phyloP scores from a whole-genome alignment of 2,888 invertebrate genomes.

The Cistogaster globosa region DNA sequence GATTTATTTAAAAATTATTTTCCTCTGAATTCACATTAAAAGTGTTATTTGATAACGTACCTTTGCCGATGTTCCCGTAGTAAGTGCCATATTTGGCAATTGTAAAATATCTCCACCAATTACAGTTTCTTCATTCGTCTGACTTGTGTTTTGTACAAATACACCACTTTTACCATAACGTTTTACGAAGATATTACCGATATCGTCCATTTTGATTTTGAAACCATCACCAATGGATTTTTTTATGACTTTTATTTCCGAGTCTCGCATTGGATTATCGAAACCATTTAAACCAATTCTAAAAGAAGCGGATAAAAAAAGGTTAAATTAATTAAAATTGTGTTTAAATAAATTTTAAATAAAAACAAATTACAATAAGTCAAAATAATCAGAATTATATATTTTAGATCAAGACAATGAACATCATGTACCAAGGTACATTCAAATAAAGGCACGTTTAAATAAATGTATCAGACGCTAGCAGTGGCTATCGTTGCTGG shows the following conservation, averaged over 20 bases:
- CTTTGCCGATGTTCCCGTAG: constrained; percentile 86
- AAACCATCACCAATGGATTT: constrained; percentile 94
- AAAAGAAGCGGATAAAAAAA: constrained; percentile 71
- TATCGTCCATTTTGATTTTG: constrained; percentile 89
- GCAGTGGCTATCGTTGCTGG: no score
- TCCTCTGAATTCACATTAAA: no score
- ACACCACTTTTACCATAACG: constrained; percentile 88
- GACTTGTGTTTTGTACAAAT: constrained; percentile 85
- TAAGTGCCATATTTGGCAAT: constrained; percentile 86
- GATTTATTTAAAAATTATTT: no score
- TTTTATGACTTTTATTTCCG: constrained; percentile 95
- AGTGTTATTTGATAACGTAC: constrained; percentile 78
- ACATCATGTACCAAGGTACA: no score
- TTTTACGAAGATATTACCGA: constrained; percentile 88
- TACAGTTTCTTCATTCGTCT: constrained; percentile 85
- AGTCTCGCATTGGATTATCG: constrained; percentile 96
- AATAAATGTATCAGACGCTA: no score
- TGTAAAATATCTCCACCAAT: constrained; percentile 88
- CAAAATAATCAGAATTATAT: no score
- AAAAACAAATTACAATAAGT: no score
- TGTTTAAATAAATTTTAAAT: background rate
- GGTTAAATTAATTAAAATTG: background rate
- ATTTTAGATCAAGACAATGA: no score
- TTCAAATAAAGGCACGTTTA: no score
- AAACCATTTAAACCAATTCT: constrained; percentile 98